Conservation (phyloP, 2,888 invertebrate genomes). For the Heteromurus nitidus region DNA sequence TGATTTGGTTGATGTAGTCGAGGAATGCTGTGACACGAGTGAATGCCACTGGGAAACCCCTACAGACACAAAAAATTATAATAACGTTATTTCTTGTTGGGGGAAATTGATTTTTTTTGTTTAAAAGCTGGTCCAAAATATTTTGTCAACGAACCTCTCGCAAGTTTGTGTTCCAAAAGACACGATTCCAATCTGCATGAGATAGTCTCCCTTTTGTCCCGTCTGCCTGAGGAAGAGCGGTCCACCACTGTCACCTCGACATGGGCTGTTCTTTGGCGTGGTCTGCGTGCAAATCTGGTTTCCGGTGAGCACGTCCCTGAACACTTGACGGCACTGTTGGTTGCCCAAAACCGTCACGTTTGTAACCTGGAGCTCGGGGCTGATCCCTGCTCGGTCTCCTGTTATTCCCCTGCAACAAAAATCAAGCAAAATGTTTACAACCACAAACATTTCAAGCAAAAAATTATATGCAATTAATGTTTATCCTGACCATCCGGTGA, state of each 20-base stretch:
- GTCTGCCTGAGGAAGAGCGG: conserved; percentile 64
- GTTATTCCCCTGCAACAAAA: conserved; percentile 59
- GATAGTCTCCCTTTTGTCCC: conserved; percentile 60
- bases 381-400: conserved; percentile 45
- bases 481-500: conserved; percentile 43
- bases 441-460: no score
- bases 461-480: background rate
- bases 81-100: background rate
- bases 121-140: background rate
- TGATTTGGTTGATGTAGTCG: conserved; percentile 70
- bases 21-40: conserved; percentile 71
- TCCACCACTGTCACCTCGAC: conserved; percentile 64
- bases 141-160: conserved; percentile 52
- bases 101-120: background rate
- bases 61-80: background rate
- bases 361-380: conserved; percentile 60
- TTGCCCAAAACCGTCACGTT: conserved; percentile 64
- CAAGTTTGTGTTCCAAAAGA: conserved; percentile 71
- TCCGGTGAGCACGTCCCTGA: conserved; percentile 71
- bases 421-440: no score
- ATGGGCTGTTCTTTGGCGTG: conserved; percentile 68
- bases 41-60: conserved; percentile 71
- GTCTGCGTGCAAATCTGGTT: conserved; percentile 70
- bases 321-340: conserved; percentile 67
- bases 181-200: conserved; percentile 70